Evolutionary conservation across 2,888 invertebrate species (phyloP).

Genomic region (Drosophila robusta): DNA sequence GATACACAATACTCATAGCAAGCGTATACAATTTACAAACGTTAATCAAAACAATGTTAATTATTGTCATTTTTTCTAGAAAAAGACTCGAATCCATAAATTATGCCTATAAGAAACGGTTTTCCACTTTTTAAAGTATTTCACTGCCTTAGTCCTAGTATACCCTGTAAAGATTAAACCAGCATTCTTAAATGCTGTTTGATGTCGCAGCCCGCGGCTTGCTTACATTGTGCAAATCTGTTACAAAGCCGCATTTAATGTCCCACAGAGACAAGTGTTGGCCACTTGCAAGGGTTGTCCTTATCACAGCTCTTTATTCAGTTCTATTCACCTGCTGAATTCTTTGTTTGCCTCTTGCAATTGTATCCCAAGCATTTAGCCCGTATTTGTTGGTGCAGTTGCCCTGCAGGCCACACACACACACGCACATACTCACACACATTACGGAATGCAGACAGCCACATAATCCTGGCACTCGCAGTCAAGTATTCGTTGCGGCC

Average conservation of each 20-base stretch:
- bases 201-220: too few relatives aligned
- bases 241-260: neutral
- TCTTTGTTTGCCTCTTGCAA: constrained; percentile 26
- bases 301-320: constrained; percentile 18
- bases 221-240: constrained; percentile 8
- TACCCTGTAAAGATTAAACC: too few relatives aligned
- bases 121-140: too few relatives aligned
- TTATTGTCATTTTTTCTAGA: too few relatives aligned
- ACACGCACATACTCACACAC: too few relatives aligned
- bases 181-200: neutral
- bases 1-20: too few relatives aligned
- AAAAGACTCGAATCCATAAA: too few relatives aligned
- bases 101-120: too few relatives aligned
- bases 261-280: constrained; percentile 2
- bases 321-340: constrained; percentile 13
- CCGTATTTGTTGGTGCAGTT: constrained; percentile 11
- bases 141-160: too few relatives aligned
- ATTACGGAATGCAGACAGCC: neutral
- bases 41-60: too few relatives aligned
- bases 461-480: constrained; percentile 15
- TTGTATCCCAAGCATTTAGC: constrained; percentile 8
- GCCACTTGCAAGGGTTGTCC: constrained; percentile 1
- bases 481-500: constrained; percentile 1
- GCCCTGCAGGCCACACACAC: constrained; percentile 21
- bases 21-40: too few relatives aligned